These are phyloP conservation scores for Idaea aversata DNA, from an alignment of 2,888 invertebrate species.

Conservation along the genomic window DNA sequence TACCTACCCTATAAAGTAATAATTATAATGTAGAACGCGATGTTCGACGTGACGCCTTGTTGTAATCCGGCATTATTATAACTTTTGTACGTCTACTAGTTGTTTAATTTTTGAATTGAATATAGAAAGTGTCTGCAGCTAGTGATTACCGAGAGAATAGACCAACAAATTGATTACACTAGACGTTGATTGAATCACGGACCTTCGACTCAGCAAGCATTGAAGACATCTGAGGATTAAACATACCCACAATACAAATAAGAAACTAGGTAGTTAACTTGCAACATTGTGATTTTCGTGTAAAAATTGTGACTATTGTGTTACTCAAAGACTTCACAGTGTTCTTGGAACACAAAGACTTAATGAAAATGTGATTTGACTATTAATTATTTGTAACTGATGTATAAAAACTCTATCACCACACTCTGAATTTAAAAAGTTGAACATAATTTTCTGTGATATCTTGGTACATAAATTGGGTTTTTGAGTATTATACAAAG, in stretches of 20 bases:
- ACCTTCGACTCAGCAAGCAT: conserved; percentile 92
- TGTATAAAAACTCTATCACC: conserved; percentile 55
- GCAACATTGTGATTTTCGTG: conserved; percentile 63
- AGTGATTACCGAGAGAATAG: conserved; percentile 55
- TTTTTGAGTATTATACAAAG: conserved; percentile 73
- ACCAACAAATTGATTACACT: conserved; percentile 62
- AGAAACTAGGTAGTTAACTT: conserved; percentile 73
- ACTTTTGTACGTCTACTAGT: conserved; percentile 25
- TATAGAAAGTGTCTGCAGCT: conserved; percentile 59
- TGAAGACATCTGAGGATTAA: conserved; percentile 93
- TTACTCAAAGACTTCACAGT: conserved; percentile 50
- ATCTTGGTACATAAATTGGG: conserved; percentile 64
- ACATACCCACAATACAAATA: conserved; percentile 54
- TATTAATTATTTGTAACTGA: conserved; percentile 54
- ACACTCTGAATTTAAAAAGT: conserved; percentile 22
- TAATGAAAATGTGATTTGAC: conserved; percentile 70
- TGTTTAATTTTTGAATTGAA: conserved; percentile 30
- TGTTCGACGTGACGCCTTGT: conserved; percentile 47
- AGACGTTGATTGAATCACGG: conserved; percentile 54
- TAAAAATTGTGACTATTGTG: conserved; percentile 61
- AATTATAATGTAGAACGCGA: conserved; percentile 54
- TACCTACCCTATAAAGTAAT: conserved; percentile 59
- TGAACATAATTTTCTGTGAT: conserved; percentile 67
- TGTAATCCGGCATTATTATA: conserved; percentile 37
- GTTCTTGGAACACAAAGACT: conserved; percentile 60